Evolutionary conservation across 1,140 invertebrate genomes (phyloP), one percentile per base, ranked within the genome.

Genomic region (Tetranychus urticae): DNA sequence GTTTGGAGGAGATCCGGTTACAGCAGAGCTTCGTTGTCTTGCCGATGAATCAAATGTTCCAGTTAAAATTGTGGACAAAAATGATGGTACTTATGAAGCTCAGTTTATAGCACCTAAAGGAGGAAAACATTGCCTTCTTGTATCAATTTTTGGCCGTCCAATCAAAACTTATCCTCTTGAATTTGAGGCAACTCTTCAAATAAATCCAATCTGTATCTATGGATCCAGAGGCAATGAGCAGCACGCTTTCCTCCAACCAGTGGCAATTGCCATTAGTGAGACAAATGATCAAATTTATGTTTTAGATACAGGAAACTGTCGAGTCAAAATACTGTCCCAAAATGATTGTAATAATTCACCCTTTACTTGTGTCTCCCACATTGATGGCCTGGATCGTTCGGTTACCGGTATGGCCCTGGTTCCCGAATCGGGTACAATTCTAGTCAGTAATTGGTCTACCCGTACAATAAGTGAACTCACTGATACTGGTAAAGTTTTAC

Each of bases 291-390:
- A 78, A 59, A 76, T 89, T 39, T 91, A 86, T 71, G 80, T 91
- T 42, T 76, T 89, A 31, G 88, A 91, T 71, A 89, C 88, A 5
- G 88, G 88, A n/a, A 93, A 92, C 73, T 86, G 83, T 14, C 73
- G 89, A 55, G 84, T 93, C 35, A 88, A 88, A 73, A 71, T 76
- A 31, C 71, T 90, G n/a, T 77, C 76, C 62, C 70, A 73, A 35
- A 66, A 64, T 56, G 78, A 85, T 65, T 65, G 62, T 39, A 63
- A 61, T 47, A 63, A 63, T 34, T 65, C 62, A 13, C 64, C 64
- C 10, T 78, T 88, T 50, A 78, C 82, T 64, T 83, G 86, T 67
- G 76, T 83, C 68, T 77, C 79, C 46, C 83, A 88, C 68, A 79
- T 90, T 64, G 80, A 78, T 33, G 83, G 83, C 67, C 79, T 83